Base-by-base conservation (phyloP, 2,888 invertebrate genomes). In the Hyles lineata region DNA sequence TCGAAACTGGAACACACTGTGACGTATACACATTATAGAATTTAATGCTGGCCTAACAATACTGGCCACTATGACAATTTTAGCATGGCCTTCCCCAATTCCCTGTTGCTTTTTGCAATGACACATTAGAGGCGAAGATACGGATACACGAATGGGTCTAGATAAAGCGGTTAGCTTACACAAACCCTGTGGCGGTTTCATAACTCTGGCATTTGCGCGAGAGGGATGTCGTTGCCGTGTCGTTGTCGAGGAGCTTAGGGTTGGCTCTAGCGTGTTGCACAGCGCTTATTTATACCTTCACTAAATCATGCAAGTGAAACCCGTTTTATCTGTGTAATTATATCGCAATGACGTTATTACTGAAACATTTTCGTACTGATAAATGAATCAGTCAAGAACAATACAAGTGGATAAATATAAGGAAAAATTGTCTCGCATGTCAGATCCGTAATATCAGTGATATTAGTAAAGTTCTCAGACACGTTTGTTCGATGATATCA, bases 1-100 rank as follows among this genome's bases (percentile, higher is more conserved):
- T 86, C 86, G 82, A 87, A 92, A 90, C 87, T 91, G 80, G 92
- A 92, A 88, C 92, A 83, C 80, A 82, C 82, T 83, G 89, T 91
- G 90, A 91, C 92, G 92, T 90, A 43, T 43, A 90, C 86, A 86
- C 86, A 85, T 87, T 79, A 79, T 82, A 77, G 83, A 85, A 83
- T 82, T 82, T 88, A 89, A 88, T 89, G 86, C 81, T 78, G 79
- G 87, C 90, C 89, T 88, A 89, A 89, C 88, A 88, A 88, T 86
- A 86, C 85, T 80, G 77, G 75, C 78, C 75, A 78, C 76, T 78
- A 74, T 70, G 76, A 78, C 89, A 85, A 87, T 78, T 79, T 72
- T 86, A 83, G 76, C 73, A 75, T 79, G 88, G 85, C 81, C 89
- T 79, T 78, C 77, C 88, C 78, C 79, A 77, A 71, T 75, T 73